Evolutionary conservation across 2,113 vertebrate genomes (phyloP).

Genomic region (Scatophagus argus): DNA sequence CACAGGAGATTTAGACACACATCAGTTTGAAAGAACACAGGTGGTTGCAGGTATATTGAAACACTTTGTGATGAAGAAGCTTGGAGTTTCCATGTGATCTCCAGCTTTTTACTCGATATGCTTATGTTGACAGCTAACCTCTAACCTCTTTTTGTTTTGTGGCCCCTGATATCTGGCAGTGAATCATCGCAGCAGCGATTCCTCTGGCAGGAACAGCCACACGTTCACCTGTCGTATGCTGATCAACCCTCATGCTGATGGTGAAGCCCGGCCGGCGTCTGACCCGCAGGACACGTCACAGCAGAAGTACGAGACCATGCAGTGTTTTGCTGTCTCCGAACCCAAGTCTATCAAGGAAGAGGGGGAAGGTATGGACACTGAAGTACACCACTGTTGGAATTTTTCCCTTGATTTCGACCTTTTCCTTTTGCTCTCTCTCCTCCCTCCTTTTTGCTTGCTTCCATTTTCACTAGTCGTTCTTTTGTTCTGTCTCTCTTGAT

Average conservation of each 20-base stretch:
- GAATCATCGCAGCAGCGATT: conserved; percentile 88
- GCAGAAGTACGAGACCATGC: conserved; percentile 99
- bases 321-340: conserved; percentile 98
- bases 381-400: not conserved
- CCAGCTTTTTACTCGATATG: not conserved
- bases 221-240: conserved; percentile 99
- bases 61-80: no score
- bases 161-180: conserved; percentile 78
- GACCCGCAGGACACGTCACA: conserved; percentile 88
- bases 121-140: not conserved
- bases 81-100: not conserved
- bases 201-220: conserved; percentile 94
- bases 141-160: not conserved
- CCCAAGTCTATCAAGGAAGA: conserved; percentile 99
- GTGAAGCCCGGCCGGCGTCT: conserved; percentile 82
- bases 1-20: not conserved
- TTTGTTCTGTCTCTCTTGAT: not conserved
- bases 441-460: not conserved
- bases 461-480: no score
- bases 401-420: not conserved
- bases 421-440: not conserved
- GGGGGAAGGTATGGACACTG: conserved; percentile 89
- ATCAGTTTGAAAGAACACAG: no score
- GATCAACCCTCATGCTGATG: conserved; percentile 90
- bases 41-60: not conserved